Evolutionary conservation across 1,140 invertebrate genomes (phyloP), one percentile per base, ranked within the genome.

Genomic region (Halesus radiatus): DNA sequence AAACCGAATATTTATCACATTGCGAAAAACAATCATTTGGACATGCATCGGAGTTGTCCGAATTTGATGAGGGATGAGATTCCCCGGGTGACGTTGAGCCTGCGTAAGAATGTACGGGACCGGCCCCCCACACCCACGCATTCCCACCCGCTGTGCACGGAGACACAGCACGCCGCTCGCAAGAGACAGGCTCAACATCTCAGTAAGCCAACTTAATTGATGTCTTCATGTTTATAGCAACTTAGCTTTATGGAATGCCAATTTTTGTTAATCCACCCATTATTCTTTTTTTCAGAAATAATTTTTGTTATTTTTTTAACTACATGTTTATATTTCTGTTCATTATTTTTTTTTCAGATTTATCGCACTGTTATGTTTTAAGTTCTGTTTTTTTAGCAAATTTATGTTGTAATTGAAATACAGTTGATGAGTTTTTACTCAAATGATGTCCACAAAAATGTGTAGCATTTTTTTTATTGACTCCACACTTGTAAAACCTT

Each of bases 21-120:
- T 37, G 62, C 13, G 0, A 68, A 22, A 72, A 13, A 53, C 20
- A 18, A 53, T 23, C 16, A 0, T n/a, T 73, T 76, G 50, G 73
- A 64, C 58, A 16, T 80, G 15, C 74, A 74, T 45, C 75, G 76
- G 56, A 85, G 84, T 80, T 85, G 83, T 64, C 83, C 84, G 0
- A 77, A 75, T 54, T 58, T 80, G 29, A 73, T 78, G 23, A 18
- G 18, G 64, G 60, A 64, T 20, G 76, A 50, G 32, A 23, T 66
- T 18, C 74, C 81, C 15, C 74, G 77, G 18, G 70, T 83, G 60
- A 77, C 73, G 62, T 68, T 81, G 15, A 78, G 79, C 50, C 52
- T 68, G 5, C 76, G 68, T 18, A 58, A 26, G 13, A 56, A 70
- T 23, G 32, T 56, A 5, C 29, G 73, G 72, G 74, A 81, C 7